Conservation (phyloP, 2,113 vertebrate genomes). For the Bucco capensis region DNA sequence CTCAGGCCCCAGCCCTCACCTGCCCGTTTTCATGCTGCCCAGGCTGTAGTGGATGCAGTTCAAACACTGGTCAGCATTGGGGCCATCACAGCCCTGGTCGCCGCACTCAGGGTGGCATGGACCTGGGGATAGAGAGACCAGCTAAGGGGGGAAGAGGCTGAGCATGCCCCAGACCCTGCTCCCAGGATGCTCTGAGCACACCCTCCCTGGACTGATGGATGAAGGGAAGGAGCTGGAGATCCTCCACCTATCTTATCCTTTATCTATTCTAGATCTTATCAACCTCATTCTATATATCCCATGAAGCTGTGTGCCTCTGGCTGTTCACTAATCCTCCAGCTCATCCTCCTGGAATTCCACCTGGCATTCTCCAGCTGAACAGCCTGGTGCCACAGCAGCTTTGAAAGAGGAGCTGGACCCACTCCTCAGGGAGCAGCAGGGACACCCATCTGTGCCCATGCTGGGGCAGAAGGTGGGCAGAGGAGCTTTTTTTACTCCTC, state of each 20-base stretch:
- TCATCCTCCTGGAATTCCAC: not conserved
- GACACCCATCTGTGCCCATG: fast-evolving
- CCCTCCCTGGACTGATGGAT: fast-evolving
- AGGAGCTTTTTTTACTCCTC: constrained; percentile 46
- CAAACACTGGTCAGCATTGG: constrained; percentile 83
- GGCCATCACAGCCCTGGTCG: constrained; percentile 86
- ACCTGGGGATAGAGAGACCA: constrained; percentile 61
- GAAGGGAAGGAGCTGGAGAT: not conserved
- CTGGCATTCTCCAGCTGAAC: not conserved
- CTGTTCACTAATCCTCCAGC: not conserved
- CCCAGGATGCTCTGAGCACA: not conserved
- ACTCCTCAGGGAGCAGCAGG: not conserved
- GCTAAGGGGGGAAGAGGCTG: not conserved
- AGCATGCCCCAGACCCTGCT: not conserved
- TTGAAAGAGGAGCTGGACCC: not conserved
- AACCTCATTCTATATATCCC: not conserved
- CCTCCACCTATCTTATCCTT: fast-evolving
- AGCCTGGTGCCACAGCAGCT: not conserved
- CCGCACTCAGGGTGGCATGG: constrained; percentile 85
- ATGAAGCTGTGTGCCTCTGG: not conserved
- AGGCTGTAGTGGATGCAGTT: constrained; percentile 91
- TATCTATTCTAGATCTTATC: not conserved
- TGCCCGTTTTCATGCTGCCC: constrained; percentile 79
- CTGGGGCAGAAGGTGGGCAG: not conserved
- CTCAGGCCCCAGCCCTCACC: constrained; percentile 65